These are phyloP conservation scores for Catamblyrhynchus diadema DNA, from an alignment of 2,797 vertebrate species.

Conservation along the genomic window DNA sequence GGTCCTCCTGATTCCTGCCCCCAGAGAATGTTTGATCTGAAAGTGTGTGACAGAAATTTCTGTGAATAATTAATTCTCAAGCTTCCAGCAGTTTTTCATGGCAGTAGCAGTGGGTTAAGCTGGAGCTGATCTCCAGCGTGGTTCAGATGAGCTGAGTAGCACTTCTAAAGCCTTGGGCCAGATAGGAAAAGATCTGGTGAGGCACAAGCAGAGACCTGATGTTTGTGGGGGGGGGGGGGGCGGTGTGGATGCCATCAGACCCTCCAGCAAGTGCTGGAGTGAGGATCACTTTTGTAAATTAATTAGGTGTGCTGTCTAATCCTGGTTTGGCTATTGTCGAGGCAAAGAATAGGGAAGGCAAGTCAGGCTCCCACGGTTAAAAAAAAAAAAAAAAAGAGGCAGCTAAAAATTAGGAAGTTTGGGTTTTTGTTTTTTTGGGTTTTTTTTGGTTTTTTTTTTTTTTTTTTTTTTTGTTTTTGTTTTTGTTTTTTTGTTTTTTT, in stretches of 20 bases:
- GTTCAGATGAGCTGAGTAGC: background rate
- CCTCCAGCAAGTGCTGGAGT: fast-evolving
- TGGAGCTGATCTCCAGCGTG: fast-evolving
- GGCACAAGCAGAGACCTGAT: fast-evolving
- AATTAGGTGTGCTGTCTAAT: fast-evolving
- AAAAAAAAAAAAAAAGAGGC: too few species aligned
- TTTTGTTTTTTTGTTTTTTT: too few species aligned
- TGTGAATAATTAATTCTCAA: background rate
- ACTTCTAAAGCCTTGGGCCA: fast-evolving
- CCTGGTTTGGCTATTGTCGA: background rate
- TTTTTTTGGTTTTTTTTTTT: too few species aligned
- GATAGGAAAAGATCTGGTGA: fast-evolving
- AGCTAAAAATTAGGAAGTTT: background rate
- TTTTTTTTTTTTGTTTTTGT: too few species aligned
- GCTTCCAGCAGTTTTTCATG: background rate
- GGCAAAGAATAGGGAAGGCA: fast-evolving
- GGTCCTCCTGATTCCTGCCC: fast-evolving
- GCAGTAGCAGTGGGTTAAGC: background rate
- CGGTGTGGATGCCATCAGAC: fast-evolving
- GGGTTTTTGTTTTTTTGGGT: too few species aligned
- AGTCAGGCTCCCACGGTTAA: fast-evolving
- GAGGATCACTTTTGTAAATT: fast-evolving
- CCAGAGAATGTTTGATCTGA: fast-evolving
- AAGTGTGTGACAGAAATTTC: fast-evolving
- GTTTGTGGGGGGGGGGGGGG: too few species aligned